Evolutionary conservation across 2,888 invertebrate species (phyloP).

Genomic region (Leuctra nigra): DNA sequence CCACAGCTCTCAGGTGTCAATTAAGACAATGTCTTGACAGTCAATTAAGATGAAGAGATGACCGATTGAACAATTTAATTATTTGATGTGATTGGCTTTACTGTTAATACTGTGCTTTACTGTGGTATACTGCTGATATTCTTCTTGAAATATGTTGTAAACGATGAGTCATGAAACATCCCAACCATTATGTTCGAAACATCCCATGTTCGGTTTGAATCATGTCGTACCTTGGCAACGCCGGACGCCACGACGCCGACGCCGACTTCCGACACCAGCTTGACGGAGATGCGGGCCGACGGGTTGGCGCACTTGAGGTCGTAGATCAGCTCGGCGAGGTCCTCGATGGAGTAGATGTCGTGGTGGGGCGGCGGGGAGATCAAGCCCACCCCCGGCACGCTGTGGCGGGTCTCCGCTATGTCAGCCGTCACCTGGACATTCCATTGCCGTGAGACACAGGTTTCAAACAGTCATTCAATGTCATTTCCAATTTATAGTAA

Average conservation of each 20-base stretch:
- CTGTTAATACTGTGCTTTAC: too few species aligned
- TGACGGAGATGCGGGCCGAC: conserved; percentile 89
- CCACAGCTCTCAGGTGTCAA: too few species aligned
- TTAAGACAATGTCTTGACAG: too few species aligned
- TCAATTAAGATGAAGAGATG: too few species aligned
- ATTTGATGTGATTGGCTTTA: too few species aligned
- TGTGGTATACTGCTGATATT: too few species aligned
- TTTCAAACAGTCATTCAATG: neutral
- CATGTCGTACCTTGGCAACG: conserved; percentile 84
- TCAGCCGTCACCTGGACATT: conserved; percentile 81
- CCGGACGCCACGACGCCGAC: conserved; percentile 99
- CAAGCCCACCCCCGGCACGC: conserved; percentile 92
- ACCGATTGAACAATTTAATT: too few species aligned
- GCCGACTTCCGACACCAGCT: conserved; percentile 96
- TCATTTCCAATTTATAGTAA: neutral
- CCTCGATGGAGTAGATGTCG: conserved; percentile 99
- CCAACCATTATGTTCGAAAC: too few species aligned
- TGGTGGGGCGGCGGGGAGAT: conserved; percentile 99
- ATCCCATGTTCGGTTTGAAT: too few species aligned
- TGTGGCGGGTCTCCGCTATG: conserved; percentile 92
- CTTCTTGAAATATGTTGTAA: too few species aligned
- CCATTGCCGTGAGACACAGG: neutral
- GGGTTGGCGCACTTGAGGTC: conserved; percentile 98
- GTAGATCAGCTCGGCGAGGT: conserved; percentile 95
- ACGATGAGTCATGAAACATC: too few species aligned